A percentile compares a stretch with the other conserved stretches of the same genome.
phyloP scores from a whole-genome alignment of 2,888 invertebrate genomes.

The Drosophila percnosoma region DNA sequence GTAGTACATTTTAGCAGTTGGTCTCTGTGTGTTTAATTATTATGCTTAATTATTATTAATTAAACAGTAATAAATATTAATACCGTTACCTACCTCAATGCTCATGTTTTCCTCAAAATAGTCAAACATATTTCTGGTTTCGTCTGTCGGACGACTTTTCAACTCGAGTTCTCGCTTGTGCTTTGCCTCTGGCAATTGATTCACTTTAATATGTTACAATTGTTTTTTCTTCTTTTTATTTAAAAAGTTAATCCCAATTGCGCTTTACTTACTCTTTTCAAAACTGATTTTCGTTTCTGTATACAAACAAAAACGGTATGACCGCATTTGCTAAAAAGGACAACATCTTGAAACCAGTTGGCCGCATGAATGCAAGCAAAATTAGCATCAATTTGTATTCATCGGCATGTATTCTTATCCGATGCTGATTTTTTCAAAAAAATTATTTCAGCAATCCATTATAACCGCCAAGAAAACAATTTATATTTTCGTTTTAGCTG shows the following conservation, averaged over 20 bases:
- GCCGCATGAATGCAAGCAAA: not conserved
- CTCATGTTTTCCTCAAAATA: not conserved
- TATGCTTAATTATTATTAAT: not conserved
- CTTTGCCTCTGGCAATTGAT: not conserved
- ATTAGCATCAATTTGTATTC: not conserved
- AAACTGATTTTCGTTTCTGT: slow-evolving; percentile 1
- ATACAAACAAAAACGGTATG: slow-evolving; percentile 1
- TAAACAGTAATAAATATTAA: not conserved
- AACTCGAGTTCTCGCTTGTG: not conserved
- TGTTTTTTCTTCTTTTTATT: not conserved
- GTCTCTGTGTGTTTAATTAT: not conserved
- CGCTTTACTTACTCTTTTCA: slow-evolving; percentile 1
- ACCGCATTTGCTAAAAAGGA: not conserved
- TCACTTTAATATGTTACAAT: not conserved
- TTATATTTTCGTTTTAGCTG: not conserved
- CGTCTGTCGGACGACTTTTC: not conserved
- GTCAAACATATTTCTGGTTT: not conserved
- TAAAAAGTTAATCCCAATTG: not conserved
- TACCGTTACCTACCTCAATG: slow-evolving; percentile 1
- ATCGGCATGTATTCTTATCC: not conserved
- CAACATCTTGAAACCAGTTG: not conserved
- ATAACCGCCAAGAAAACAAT: not conserved
- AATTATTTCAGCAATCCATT: not conserved
- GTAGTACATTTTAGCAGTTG: slow-evolving; percentile 7
- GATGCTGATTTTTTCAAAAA: not conserved